These are phyloP conservation scores for Chelonus formosanus DNA, from an alignment of 2,888 invertebrate genomes.

Conservation along the genomic window DNA sequence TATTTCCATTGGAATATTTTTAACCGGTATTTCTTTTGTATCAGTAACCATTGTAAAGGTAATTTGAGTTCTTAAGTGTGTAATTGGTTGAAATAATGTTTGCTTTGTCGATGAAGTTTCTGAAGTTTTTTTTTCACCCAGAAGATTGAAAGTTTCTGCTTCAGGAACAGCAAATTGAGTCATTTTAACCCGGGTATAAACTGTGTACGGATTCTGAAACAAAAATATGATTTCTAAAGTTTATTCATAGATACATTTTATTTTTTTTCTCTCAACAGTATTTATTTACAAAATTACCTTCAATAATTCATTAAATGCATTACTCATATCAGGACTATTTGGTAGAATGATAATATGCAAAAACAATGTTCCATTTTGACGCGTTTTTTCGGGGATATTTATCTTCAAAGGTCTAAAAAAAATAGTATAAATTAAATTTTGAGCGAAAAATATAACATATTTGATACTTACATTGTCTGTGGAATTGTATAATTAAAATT, in stretches of 20 bases:
- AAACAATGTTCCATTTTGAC: conserved; percentile 85
- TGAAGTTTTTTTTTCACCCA: conserved; percentile 66
- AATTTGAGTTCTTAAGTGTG: conserved; percentile 79
- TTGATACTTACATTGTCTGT: conserved; percentile 66
- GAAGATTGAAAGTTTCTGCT: conserved; percentile 77
- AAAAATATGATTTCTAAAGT: conserved; percentile 8
- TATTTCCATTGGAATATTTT: conserved; percentile 76
- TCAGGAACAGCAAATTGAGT: conserved; percentile 80
- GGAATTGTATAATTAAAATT: conserved; percentile 74
- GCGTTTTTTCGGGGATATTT: conserved; percentile 76
- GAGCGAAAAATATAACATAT: no score
- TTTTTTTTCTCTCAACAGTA: neutral
- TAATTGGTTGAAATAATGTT: conserved; percentile 68
- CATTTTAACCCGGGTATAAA: conserved; percentile 72
- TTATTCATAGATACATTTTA: neutral
- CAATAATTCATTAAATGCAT: conserved; percentile 69
- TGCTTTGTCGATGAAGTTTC: conserved; percentile 31
- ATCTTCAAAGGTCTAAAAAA: conserved; percentile 73
- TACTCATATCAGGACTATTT: no score
- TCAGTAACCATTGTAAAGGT: conserved; percentile 83
- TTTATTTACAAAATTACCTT: conserved; percentile 56
- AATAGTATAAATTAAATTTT: conserved; percentile 39
- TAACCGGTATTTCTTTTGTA: conserved; percentile 71
- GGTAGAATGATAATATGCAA: conserved; percentile 74
- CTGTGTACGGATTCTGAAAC: conserved; percentile 61